These are phyloP conservation scores for Sorex araneus DNA, from an alignment of 2,113 vertebrate genomes.

Conservation along the genomic window DNA sequence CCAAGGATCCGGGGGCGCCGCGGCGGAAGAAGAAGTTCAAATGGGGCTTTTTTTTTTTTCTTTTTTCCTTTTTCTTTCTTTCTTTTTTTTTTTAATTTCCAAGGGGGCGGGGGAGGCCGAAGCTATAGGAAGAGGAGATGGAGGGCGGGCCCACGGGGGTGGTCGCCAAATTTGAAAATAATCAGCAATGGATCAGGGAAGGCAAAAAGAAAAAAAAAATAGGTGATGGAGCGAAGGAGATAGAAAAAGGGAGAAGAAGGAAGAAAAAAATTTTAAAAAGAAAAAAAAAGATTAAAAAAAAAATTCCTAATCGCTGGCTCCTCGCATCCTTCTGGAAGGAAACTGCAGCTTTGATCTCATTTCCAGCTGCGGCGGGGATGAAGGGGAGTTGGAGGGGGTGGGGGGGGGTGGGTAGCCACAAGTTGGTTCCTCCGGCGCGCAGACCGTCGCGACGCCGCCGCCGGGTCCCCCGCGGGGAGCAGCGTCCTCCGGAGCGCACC, in stretches of 20 bases:
- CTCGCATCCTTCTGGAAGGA: slow-evolving; percentile 70
- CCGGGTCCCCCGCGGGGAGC: slow-evolving; percentile 72
- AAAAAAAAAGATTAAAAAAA: neutral
- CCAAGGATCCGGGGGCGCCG: slow-evolving; percentile 74
- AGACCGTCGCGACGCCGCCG: slow-evolving; percentile 65
- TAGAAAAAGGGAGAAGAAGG: neutral
- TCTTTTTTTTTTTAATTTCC: neutral
- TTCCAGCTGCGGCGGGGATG: slow-evolving; percentile 78
- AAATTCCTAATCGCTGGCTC: slow-evolving; percentile 73
- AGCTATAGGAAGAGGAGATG: neutral
- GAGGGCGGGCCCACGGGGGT: neutral
- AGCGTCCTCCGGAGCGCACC: slow-evolving; percentile 72
- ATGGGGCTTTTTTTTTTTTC: slow-evolving; percentile 68
- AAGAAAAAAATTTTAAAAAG: neutral
- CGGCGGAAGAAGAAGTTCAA: slow-evolving; percentile 78
- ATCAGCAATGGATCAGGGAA: neutral
- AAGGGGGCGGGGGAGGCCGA: neutral
- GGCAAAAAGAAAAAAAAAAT: slow-evolving; percentile 22
- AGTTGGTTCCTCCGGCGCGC: slow-evolving; percentile 83
- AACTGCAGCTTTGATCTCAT: slow-evolving; percentile 83
- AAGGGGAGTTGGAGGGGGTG: neutral
- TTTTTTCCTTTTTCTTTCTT: too few relatives aligned
- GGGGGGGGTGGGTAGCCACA: slow-evolving; percentile 73
- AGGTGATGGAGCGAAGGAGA: neutral
- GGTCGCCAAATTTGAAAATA: slow-evolving; percentile 26